These are phyloP conservation scores for Phyllopteryx taeniolatus DNA, from an alignment of 2,113 vertebrate genomes.

Conservation along the genomic window DNA sequence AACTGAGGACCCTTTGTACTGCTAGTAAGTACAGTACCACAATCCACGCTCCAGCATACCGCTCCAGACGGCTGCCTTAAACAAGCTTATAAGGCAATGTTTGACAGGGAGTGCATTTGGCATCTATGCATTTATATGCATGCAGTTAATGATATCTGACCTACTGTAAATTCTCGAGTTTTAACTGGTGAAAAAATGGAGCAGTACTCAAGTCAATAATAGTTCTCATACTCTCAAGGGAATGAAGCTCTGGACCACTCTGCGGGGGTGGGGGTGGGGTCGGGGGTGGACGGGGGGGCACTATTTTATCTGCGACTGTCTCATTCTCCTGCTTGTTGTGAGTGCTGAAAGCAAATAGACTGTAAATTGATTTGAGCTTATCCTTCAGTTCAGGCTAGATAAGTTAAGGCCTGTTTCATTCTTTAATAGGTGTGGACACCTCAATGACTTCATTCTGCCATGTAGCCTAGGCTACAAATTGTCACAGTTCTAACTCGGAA, in stretches of 20 bases:
- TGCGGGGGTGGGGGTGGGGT: not conserved
- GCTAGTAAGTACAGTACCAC: not conserved
- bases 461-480: not conserved
- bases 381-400: not conserved
- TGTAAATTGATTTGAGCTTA: conserved; percentile 5
- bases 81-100: not conserved
- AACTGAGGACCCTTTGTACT: not conserved
- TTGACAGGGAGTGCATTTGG: conserved; percentile 2
- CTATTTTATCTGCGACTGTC: not conserved
- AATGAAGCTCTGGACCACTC: not conserved
- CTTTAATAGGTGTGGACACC: not conserved
- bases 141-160: conserved; percentile 9
- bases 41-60: not conserved
- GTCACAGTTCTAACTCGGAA: not conserved
- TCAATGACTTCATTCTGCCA: not conserved
- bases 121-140: conserved; percentile 8
- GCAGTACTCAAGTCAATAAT: conserved; percentile 4
- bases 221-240: not conserved
- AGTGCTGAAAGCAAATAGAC: not conserved
- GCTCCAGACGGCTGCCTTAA: not conserved
- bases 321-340: not conserved
- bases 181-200: not conserved
- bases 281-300: too few species aligned
- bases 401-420: not conserved
- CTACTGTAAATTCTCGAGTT: conserved; percentile 2